These are phyloP conservation scores for Pammene aurita DNA, from an alignment of 2,888 invertebrate genomes.

Conservation along the genomic window DNA sequence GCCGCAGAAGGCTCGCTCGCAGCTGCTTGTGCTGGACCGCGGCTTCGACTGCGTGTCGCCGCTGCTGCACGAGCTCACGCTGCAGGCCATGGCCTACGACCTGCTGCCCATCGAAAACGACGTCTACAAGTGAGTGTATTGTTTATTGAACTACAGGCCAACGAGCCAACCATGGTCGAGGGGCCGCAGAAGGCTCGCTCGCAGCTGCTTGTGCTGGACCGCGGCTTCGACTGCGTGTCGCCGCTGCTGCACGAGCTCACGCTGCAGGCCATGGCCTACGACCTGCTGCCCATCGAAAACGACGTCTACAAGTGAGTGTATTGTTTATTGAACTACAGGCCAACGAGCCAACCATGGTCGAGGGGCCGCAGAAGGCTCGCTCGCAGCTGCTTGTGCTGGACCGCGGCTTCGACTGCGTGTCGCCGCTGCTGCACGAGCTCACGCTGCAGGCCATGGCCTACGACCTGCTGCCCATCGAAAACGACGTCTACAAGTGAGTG, in stretches of 20 bases:
- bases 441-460: slow-evolving; percentile 99
- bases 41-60: slow-evolving; percentile 99
- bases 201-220: slow-evolving; percentile 96
- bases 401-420: slow-evolving; percentile 99
- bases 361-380: slow-evolving; percentile 98
- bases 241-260: slow-evolving; percentile 99
- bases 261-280: slow-evolving; percentile 99
- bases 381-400: slow-evolving; percentile 98
- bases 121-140: slow-evolving; percentile 93
- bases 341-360: slow-evolving; percentile 99
- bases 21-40: slow-evolving; percentile 96
- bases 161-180: slow-evolving; percentile 99
- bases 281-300: slow-evolving; percentile 98
- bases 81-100: slow-evolving; percentile 99
- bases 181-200: slow-evolving; percentile 98
- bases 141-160: slow-evolving; percentile 84
- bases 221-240: slow-evolving; percentile 99
- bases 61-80: slow-evolving; percentile 97
- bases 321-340: background rate
- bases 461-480: slow-evolving; percentile 98
- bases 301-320: slow-evolving; percentile 97
- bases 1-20: slow-evolving; percentile 97
- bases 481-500: slow-evolving; percentile 98
- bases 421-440: slow-evolving; percentile 98
- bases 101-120: slow-evolving; percentile 98